These are phyloP conservation scores for Microdon myrmicae DNA, from an alignment of 2,888 invertebrate species.

Conservation along the genomic window DNA sequence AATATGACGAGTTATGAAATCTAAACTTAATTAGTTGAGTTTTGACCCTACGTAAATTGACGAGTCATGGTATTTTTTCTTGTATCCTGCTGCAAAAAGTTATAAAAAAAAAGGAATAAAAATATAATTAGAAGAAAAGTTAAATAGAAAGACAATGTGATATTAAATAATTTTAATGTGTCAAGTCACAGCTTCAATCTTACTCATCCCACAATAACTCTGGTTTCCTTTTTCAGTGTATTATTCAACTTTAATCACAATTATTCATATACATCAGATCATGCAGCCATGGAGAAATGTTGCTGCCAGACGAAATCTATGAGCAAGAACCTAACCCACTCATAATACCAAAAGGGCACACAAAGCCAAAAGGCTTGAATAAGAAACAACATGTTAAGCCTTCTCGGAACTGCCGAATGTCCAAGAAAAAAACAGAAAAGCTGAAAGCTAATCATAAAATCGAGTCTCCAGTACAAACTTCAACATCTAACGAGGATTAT, in stretches of 20 bases:
- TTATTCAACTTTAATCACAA: neutral
- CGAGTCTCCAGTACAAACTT: neutral
- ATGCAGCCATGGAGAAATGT: slow-evolving; percentile 68
- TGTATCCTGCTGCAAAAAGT: too few relatives aligned
- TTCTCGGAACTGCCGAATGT: slow-evolving; percentile 44
- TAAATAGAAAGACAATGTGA: too few relatives aligned
- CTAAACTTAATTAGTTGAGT: too few relatives aligned
- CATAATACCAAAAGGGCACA: slow-evolving; percentile 26
- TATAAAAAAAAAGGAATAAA: too few relatives aligned
- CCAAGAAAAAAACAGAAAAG: slow-evolving; percentile 53
- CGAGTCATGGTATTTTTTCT: too few relatives aligned
- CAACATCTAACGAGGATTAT: slow-evolving; percentile 53
- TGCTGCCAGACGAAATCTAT: slow-evolving; percentile 84
- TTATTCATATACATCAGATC: too few relatives aligned
- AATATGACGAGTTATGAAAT: too few relatives aligned
- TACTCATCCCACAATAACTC: too few relatives aligned
- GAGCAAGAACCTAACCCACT: slow-evolving; percentile 68
- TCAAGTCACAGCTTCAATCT: too few relatives aligned
- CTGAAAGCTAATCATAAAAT: slow-evolving; percentile 8
- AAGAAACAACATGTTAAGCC: slow-evolving; percentile 17
- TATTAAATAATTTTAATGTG: too few relatives aligned
- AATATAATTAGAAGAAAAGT: too few relatives aligned
- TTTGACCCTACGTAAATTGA: too few relatives aligned
- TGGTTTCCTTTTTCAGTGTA: neutral
- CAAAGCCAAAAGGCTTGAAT: neutral